Base-by-base conservation (phyloP, 2,113 vertebrate genomes). In the Clarias magur region DNA sequence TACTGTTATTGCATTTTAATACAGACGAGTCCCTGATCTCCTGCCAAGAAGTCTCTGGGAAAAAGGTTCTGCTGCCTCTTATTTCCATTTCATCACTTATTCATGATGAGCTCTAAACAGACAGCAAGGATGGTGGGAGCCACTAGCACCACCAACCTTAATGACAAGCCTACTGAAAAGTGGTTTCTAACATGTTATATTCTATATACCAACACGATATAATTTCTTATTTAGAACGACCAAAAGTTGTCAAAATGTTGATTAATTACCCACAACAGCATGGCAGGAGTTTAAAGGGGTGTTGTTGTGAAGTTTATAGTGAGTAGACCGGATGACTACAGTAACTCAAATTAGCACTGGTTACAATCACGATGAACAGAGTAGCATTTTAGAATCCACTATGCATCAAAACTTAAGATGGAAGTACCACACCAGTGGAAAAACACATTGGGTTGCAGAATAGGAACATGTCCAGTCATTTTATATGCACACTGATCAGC, bases 1-100 rank as follows among this genome's bases (percentile, higher is more conserved):
- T 92, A 89, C 88, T 88, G 90, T 91, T 91, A 92, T 91, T 93
- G 88, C 93, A 91, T 91, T 93, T 91, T 92, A 93, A 93, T 92
- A 89, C 88, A 68, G 79, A 85, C 86, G 63, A 90, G 87, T 93
- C 91, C 85, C 89, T 75, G 81, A 87, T 90, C 91, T 90, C 88
- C 90, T 90, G 89, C 89, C 80, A 89, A 90, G 89, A 88, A 59
- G 87, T 90, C 91, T 91, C 88, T 85, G 86, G 90, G 81, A 88
- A 73, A 38, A 86, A 38, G 73, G 82, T 86, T 90, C 82, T 89
- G 85, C 90, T 90, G 75, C 88, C 88, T 83, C 85, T 76, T 91
- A 91, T 92, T 93, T 91, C 87, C 92, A 91, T 91, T 89, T 91
- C 91, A 94, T 94, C 90, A 92, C 88, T 94, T 93, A 94, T 94